Conservation (phyloP, 2,797 vertebrate genomes). For the Epinephelus malabaricus region DNA sequence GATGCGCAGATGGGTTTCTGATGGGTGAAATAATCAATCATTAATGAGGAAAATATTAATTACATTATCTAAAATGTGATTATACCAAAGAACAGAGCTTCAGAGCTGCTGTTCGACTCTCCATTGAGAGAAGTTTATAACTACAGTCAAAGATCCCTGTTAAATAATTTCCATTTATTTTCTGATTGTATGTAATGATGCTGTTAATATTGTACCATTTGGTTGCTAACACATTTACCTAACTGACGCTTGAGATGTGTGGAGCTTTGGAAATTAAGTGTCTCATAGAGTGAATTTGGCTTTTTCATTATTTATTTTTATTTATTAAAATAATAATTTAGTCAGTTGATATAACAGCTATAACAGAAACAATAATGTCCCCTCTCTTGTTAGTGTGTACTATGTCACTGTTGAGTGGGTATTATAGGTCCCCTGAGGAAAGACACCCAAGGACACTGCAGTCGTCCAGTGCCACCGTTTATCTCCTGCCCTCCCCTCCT, state of each 20-base stretch:
- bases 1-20: too few species aligned
- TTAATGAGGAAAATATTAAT: too few species aligned
- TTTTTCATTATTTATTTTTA: background rate
- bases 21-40: too few species aligned
- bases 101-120: too few species aligned
- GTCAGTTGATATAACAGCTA: background rate
- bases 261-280: background rate
- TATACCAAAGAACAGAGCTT: too few species aligned
- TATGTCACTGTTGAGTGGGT: slow-evolving; percentile 65
- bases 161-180: background rate
- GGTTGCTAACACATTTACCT: background rate
- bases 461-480: slow-evolving; percentile 69
- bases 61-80: too few species aligned
- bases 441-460: slow-evolving; percentile 81
- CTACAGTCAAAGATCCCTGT: background rate
- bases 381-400: slow-evolving; percentile 40
- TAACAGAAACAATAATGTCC: slow-evolving; percentile 26
- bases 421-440: slow-evolving; percentile 65
- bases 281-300: background rate
- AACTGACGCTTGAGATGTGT: background rate
- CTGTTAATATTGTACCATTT: background rate
- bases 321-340: slow-evolving; percentile 25
- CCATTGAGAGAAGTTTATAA: too few species aligned
- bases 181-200: background rate
- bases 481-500: slow-evolving; percentile 58